Percentiles rank a stretch among this genome's conserved stretches.
Conservation (phyloP, 2,888 invertebrate species). For the Dorcus hopei region DNA sequence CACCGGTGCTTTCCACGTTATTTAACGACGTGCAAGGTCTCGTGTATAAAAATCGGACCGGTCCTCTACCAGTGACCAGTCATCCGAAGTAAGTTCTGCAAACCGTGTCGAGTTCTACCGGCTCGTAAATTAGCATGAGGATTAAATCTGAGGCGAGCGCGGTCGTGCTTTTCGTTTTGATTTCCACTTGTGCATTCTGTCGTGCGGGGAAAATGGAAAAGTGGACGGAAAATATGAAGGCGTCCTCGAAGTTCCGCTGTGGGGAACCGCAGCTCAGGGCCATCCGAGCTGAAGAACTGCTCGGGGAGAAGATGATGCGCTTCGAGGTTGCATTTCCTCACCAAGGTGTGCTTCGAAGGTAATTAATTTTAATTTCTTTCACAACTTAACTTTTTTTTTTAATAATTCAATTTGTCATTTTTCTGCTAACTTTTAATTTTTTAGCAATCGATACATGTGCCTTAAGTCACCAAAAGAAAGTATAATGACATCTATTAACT, state of each 20-base stretch:
- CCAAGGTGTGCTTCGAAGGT: slow-evolving; percentile 38
- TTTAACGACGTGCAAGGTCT: too few species aligned
- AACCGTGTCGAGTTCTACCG: too few species aligned
- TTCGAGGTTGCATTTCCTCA: slow-evolving; percentile 40
- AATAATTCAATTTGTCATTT: too few species aligned
- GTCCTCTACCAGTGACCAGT: too few species aligned
- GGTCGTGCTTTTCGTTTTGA: neutral
- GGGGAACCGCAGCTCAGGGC: neutral
- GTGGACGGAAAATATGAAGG: neutral
- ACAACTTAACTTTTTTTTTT: neutral
- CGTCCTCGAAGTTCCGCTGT: neutral
- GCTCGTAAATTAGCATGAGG: too few species aligned
- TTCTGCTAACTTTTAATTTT: too few species aligned
- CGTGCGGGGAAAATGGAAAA: neutral
- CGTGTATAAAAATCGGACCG: too few species aligned
- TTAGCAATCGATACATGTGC: too few species aligned
- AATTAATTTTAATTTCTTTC: neutral
- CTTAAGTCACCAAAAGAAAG: too few species aligned
- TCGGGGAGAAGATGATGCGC: neutral
- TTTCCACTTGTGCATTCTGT: neutral
- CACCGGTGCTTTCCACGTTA: too few species aligned
- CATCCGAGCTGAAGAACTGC: neutral
- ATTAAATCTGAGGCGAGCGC: neutral
- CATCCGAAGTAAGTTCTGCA: too few species aligned
- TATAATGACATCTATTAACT: too few species aligned